Evolutionary conservation across 2,888 invertebrate species (phyloP).

Genomic region (Drosophila lutescens): DNA sequence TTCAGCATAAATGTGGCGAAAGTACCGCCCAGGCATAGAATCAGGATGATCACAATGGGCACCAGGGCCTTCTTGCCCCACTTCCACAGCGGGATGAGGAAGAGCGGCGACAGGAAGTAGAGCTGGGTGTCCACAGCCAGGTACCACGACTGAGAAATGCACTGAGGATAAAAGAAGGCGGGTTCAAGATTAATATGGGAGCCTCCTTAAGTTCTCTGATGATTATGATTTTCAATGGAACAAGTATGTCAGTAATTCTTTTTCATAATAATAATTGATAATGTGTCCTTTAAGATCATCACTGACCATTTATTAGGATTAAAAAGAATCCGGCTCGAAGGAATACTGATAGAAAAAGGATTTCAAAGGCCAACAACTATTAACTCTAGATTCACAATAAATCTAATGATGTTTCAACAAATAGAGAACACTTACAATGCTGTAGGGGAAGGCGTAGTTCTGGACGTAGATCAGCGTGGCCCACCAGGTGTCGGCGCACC

Average conservation of each 20-base stretch:
- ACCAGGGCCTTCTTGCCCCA: slow-evolving; percentile 83
- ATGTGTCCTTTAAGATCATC: no score
- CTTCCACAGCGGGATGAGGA: slow-evolving; percentile 85
- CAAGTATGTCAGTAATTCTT: no score
- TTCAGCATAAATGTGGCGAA: slow-evolving; percentile 81
- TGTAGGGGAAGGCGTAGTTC: slow-evolving; percentile 83
- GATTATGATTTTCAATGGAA: no score
- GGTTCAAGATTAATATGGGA: no score
- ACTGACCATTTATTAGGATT: no score
- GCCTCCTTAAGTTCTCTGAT: no score
- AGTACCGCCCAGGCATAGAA: slow-evolving; percentile 81
- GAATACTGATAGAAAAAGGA: not conserved
- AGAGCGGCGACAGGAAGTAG: slow-evolving; percentile 86
- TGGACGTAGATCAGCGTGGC: slow-evolving; percentile 85
- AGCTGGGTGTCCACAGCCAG: slow-evolving; percentile 87
- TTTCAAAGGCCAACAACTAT: no score
- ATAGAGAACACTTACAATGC: slow-evolving; percentile 69
- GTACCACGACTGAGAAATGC: slow-evolving; percentile 87
- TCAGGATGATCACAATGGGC: slow-evolving; percentile 75
- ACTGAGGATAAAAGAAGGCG: slow-evolving; percentile 70
- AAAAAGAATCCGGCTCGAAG: not conserved
- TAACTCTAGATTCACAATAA: no score
- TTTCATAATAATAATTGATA: no score
- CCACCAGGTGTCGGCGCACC: slow-evolving; percentile 85
- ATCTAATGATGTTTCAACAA: no score